Percentiles rank a stretch among this genome's conserved stretches.
phyloP scores from a whole-genome alignment of 2,113 vertebrate species.

The Bombycilla garrulus region DNA sequence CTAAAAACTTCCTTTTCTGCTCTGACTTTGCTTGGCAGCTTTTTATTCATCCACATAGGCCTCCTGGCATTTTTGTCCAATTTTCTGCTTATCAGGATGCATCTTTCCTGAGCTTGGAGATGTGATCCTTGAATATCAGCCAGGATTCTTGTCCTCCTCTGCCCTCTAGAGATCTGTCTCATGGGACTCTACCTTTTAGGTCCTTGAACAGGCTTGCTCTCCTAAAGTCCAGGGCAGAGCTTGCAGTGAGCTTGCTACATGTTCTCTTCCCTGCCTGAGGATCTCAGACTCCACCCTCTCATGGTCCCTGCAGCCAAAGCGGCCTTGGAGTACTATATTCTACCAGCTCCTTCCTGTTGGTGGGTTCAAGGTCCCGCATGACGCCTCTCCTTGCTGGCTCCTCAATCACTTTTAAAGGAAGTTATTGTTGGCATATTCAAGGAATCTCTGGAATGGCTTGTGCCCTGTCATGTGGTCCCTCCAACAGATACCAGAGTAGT shows the following conservation, averaged over 20 bases:
- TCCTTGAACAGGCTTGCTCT: background rate
- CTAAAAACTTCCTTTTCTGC: background rate
- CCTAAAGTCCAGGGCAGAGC: background rate
- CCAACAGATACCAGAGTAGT: background rate
- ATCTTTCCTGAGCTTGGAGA: background rate
- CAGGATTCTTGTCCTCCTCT: background rate
- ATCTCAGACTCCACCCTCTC: background rate
- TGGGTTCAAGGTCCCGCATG: background rate
- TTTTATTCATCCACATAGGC: background rate
- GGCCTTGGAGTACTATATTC: background rate
- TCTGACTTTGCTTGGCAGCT: background rate
- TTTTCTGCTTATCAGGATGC: background rate
- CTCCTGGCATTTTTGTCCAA: background rate
- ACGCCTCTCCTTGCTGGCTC: background rate
- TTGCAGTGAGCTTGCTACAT: background rate
- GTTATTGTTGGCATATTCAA: background rate
- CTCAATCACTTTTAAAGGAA: background rate
- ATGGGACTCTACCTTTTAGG: background rate
- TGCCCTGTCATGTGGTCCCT: rapidly evolving
- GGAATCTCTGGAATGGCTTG: background rate
- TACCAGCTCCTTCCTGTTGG: background rate
- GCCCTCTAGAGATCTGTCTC: background rate
- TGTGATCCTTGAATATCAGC: background rate
- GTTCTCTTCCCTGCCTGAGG: background rate
- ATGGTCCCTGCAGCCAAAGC: background rate